Conservation (phyloP, 2,113 vertebrate genomes). For the Pomatorhinus ruficollis region DNA sequence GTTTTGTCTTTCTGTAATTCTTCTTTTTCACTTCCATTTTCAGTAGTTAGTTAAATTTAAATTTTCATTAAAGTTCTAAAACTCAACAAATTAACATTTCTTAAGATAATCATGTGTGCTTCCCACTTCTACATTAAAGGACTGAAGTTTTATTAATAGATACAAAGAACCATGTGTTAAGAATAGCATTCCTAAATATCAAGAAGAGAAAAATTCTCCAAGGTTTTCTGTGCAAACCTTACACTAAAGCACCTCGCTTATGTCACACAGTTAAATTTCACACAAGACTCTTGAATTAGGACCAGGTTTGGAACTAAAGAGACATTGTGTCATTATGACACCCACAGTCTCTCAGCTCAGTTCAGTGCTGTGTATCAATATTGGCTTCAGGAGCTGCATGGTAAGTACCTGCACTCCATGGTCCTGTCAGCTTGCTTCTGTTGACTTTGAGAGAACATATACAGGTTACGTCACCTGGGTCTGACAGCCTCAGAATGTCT, state of each 20-base stretch:
- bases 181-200: background rate
- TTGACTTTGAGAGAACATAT: background rate
- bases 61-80: background rate
- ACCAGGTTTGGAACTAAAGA: background rate
- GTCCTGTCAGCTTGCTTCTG: background rate
- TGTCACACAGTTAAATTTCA: background rate
- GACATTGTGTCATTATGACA: background rate
- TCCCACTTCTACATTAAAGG: background rate
- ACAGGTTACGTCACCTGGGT: background rate
- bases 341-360: background rate
- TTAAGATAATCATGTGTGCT: background rate
- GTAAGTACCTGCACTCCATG: fast-evolving
- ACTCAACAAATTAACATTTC: background rate
- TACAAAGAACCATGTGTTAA: background rate
- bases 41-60: background rate
- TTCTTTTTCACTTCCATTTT: background rate
- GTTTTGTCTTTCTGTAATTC: background rate
- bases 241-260: background rate
- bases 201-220: background rate
- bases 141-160: background rate
- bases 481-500: background rate
- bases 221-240: background rate
- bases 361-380: background rate
- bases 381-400: background rate
- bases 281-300: background rate